These are phyloP conservation scores for Anas capensis DNA, from an alignment of 2,797 vertebrate species.

Conservation along the genomic window DNA sequence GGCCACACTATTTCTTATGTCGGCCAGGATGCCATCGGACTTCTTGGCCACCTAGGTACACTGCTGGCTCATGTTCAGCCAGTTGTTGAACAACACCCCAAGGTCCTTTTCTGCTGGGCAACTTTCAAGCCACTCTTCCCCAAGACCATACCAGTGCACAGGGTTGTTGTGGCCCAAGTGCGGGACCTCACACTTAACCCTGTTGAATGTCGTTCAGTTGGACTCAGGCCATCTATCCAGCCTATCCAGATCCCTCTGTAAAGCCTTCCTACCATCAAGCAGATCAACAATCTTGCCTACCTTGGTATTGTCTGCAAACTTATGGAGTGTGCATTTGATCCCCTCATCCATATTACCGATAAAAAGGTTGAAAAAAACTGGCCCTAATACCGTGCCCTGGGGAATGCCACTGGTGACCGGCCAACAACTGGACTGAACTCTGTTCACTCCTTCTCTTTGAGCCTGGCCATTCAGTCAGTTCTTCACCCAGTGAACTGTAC, in stretches of 20 bases:
- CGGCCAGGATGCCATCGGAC: not conserved
- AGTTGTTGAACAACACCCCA: too few species aligned
- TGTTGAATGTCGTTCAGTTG: too few species aligned
- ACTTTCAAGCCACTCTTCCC: too few species aligned
- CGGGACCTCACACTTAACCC: not conserved
- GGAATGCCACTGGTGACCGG: not conserved
- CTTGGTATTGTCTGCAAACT: not conserved
- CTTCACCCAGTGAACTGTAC: not conserved
- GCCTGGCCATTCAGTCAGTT: not conserved
- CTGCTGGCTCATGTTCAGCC: too few species aligned
- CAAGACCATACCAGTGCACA: too few species aligned
- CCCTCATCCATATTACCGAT: not conserved
- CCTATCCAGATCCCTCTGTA: too few species aligned
- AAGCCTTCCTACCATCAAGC: not conserved
- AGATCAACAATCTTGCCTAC: not conserved
- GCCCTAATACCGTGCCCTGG: not conserved
- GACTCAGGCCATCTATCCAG: too few species aligned
- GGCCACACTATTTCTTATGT: not conserved
- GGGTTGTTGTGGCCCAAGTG: too few species aligned
- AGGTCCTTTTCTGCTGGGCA: too few species aligned
- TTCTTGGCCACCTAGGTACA: not conserved
- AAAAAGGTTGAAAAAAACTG: not conserved
- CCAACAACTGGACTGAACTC: not conserved
- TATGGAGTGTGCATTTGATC: not conserved
- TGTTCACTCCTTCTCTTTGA: not conserved